Evolutionary conservation across 2,113 vertebrate genomes (phyloP).

Genomic region (Sinocyclocheilus anophthalmus): DNA sequence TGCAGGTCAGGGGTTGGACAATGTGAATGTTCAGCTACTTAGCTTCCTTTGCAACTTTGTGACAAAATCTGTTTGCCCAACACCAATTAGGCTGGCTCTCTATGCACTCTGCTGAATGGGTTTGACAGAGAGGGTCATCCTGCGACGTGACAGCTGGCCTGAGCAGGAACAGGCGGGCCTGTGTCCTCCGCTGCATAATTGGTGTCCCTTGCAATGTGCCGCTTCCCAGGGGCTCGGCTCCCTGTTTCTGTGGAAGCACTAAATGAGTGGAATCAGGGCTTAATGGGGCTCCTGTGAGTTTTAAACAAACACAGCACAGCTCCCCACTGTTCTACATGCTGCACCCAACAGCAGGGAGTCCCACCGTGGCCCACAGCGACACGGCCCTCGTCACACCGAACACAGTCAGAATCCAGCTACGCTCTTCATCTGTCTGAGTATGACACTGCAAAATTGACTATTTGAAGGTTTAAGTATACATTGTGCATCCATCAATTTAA

Average conservation of each 20-base stretch:
- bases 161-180: constrained; percentile 79
- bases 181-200: constrained; percentile 79
- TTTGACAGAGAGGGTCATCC: constrained; percentile 80
- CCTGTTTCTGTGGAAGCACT: constrained; percentile 79
- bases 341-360: constrained; percentile 75
- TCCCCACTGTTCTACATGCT: constrained; percentile 78
- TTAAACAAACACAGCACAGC: constrained; percentile 81
- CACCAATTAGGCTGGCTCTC: constrained; percentile 84
- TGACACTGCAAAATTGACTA: too few relatives aligned
- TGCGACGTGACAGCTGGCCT: constrained; percentile 78
- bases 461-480: too few relatives aligned
- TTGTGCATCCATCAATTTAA: too few relatives aligned
- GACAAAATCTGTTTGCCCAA: constrained; percentile 86
- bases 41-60: constrained; percentile 85
- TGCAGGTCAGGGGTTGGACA: constrained; percentile 82
- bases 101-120: constrained; percentile 76
- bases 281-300: constrained; percentile 80
- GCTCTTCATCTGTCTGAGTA: too few relatives aligned
- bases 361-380: constrained; percentile 52
- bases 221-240: constrained; percentile 80
- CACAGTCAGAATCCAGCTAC: too few relatives aligned
- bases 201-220: constrained; percentile 83
- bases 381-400: constrained; percentile 18
- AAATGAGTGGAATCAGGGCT: constrained; percentile 81
- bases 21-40: constrained; percentile 87